Evolutionary conservation across 2,113 vertebrate species (phyloP).

Genomic region (Aldabrachelys gigantea): DNA sequence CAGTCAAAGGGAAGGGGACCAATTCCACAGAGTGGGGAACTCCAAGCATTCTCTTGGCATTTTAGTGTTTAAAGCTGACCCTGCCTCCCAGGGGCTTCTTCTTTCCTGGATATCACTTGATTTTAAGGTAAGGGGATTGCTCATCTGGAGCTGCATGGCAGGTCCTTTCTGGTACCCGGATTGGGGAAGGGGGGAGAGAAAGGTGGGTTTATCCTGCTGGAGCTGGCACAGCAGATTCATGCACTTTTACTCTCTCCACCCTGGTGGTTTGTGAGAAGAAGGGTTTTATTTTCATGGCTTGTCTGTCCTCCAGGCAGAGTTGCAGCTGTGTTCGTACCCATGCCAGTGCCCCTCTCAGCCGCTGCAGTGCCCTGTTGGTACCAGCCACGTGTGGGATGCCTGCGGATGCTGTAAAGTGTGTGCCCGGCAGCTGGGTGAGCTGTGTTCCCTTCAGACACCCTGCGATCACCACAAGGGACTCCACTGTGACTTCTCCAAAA

Average conservation of each 20-base stretch:
- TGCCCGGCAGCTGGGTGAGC: conserved; percentile 79
- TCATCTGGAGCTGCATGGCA: accelerated
- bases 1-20: neutral
- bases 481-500: conserved; percentile 79
- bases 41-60: neutral
- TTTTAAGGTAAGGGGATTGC: neutral
- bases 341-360: conserved; percentile 78
- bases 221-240: neutral
- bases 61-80: neutral
- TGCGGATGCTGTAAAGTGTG: conserved; percentile 88
- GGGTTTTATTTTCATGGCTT: neutral
- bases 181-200: accelerated
- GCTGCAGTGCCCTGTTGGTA: conserved; percentile 74
- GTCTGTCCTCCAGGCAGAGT: conserved; percentile 73
- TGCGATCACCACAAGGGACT: conserved; percentile 85
- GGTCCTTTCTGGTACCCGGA: neutral
- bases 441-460: conserved; percentile 78
- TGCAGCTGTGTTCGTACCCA: conserved; percentile 70
- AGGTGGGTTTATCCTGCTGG: neutral
- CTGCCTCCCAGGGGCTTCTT: neutral
- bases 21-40: accelerated
- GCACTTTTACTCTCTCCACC: neutral
- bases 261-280: accelerated
- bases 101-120: neutral
- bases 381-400: conserved; percentile 80